Percentiles rank a stretch among this genome's conserved stretches.
These are phyloP conservation scores for Pedionomus torquatus DNA, from an alignment of 2,113 vertebrate genomes.

Conservation along the genomic window DNA sequence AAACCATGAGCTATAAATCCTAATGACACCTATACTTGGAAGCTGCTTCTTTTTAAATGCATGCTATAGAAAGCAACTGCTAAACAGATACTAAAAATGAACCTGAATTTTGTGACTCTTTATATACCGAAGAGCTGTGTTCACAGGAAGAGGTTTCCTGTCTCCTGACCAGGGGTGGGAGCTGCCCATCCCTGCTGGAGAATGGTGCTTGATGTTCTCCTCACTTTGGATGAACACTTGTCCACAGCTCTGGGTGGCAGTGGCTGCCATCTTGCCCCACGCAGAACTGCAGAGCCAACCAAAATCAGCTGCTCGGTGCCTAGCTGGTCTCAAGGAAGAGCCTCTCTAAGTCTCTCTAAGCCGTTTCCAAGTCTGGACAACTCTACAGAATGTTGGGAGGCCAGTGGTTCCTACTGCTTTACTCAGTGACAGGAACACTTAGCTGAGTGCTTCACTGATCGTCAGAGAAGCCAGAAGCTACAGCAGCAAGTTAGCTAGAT, in stretches of 20 bases:
- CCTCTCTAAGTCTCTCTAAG: too few species aligned
- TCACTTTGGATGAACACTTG: accelerated
- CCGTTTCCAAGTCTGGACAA: neutral
- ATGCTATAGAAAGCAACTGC: neutral
- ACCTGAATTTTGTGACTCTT: neutral
- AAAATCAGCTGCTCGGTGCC: neutral
- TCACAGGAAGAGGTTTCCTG: neutral
- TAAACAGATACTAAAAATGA: neutral
- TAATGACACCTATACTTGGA: neutral
- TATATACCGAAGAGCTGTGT: neutral
- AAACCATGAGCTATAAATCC: neutral
- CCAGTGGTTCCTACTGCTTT: neutral
- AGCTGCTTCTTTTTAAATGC: neutral
- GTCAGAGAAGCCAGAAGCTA: neutral
- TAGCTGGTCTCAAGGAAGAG: neutral
- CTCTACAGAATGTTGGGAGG: accelerated
- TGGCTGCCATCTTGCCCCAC: neutral
- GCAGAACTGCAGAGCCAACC: accelerated
- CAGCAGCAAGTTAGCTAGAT: neutral
- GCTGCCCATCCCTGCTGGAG: accelerated
- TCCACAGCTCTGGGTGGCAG: accelerated
- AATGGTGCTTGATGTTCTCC: neutral
- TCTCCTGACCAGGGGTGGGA: accelerated
- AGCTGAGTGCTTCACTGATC: neutral
- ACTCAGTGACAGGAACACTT: neutral